phyloP scores from a whole-genome alignment of 2,888 invertebrate genomes.

The Andricus curvator region DNA sequence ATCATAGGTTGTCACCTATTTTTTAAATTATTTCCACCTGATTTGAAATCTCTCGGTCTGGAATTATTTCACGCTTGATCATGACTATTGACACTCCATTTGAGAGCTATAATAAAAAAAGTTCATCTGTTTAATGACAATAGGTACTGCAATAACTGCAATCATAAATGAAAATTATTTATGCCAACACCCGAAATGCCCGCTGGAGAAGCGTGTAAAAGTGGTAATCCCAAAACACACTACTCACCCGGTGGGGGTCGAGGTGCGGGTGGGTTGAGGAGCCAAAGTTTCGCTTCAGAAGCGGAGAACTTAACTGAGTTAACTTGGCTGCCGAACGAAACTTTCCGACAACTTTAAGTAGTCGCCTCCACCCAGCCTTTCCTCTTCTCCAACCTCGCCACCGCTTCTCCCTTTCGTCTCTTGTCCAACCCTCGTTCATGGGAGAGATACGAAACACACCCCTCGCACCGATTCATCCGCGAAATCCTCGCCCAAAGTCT shows the following conservation, averaged over 20 bases:
- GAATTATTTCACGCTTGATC: too few species aligned
- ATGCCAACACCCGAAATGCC: constrained; percentile 48
- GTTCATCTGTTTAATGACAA: too few species aligned
- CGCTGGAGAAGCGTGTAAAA: constrained; percentile 55
- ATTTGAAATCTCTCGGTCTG: too few species aligned
- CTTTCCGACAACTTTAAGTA: constrained; percentile 78
- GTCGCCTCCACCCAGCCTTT: constrained; percentile 62
- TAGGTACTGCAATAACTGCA: too few species aligned
- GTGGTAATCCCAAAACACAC: constrained; percentile 68
- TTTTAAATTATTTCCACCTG: too few species aligned
- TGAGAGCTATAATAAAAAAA: too few species aligned
- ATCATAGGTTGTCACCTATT: too few species aligned
- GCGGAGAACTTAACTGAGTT: constrained; percentile 77
- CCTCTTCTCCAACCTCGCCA: constrained; percentile 48
- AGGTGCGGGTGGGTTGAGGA: constrained; percentile 61
- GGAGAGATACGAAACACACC: constrained; percentile 43
- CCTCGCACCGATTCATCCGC: constrained; percentile 43
- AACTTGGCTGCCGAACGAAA: constrained; percentile 77
- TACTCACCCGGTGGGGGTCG: constrained; percentile 57
- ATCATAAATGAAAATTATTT: constrained; percentile 49
- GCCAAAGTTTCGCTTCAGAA: constrained; percentile 74
- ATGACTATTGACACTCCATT: too few species aligned
- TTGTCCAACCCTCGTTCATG: constrained; percentile 43
- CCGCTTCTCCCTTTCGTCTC: constrained; percentile 47
- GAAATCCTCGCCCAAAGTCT: constrained; percentile 30